Percentiles rank a stretch among this genome's conserved stretches.
Evolutionary conservation across 2,888 invertebrate species (phyloP).

Genomic region (Phortica magna): DNA sequence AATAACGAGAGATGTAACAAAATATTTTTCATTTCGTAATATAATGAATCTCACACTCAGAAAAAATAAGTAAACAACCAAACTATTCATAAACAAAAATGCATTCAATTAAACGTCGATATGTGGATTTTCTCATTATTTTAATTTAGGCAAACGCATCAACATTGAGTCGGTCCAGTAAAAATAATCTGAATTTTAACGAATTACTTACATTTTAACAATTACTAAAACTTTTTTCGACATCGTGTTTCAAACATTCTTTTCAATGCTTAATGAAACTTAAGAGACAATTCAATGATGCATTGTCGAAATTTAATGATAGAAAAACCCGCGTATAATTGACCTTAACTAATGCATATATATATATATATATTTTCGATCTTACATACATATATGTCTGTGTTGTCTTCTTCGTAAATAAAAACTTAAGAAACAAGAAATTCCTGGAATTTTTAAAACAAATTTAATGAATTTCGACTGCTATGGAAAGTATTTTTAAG

Average conservation of each 20-base stretch:
- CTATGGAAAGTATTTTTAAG: conserved; percentile 49
- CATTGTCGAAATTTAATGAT: conserved; percentile 18
- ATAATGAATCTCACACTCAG: conserved; percentile 35
- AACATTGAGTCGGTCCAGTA: too few relatives aligned
- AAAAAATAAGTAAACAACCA: conserved; percentile 24
- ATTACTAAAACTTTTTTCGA: too few relatives aligned
- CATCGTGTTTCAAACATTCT: not conserved
- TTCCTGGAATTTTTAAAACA: conserved; percentile 34
- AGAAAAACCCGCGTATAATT: not conserved
- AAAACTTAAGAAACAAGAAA: conserved; percentile 54
- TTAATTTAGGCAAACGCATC: too few relatives aligned
- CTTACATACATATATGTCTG: conserved; percentile 61
- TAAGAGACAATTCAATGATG: not conserved
- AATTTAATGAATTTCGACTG: not conserved
- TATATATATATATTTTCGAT: conserved; percentile 67
- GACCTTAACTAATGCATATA: not conserved
- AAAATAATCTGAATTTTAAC: too few relatives aligned
- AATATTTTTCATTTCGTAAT: conserved; percentile 26
- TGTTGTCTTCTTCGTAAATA: conserved; percentile 68
- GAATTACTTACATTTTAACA: too few relatives aligned
- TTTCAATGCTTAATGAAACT: not conserved
- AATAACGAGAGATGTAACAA: conserved; percentile 46
- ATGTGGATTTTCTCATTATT: too few relatives aligned
- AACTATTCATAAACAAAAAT: conserved; percentile 35
- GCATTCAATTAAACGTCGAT: not conserved